Percentiles rank a stretch among this genome's conserved stretches.
Evolutionary conservation across 1,140 invertebrate genomes (phyloP).

Genomic region (Mizuhopecten yessoensis): DNA sequence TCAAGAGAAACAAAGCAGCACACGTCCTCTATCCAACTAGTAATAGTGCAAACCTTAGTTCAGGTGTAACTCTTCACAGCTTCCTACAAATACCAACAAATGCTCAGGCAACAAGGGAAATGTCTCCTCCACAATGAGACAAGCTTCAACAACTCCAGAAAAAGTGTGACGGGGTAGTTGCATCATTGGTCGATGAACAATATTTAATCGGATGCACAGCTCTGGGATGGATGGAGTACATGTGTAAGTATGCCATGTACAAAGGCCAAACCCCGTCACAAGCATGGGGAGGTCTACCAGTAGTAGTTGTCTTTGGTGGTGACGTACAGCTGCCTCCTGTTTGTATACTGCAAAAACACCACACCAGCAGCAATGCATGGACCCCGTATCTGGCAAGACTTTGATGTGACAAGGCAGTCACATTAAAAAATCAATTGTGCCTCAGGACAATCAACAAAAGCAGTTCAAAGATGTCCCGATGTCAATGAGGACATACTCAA

Average conservation of each 20-base stretch:
- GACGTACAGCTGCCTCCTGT: conserved; percentile 66
- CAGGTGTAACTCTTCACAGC: conserved; percentile 48
- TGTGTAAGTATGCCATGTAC: conserved; percentile 37
- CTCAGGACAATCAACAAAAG: conserved; percentile 42
- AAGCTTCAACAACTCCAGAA: neutral
- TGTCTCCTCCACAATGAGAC: neutral
- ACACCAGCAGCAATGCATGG: conserved; percentile 57
- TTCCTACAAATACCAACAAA: conserved; percentile 62
- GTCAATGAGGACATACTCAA: conserved; percentile 49
- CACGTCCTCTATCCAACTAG: conserved; percentile 51
- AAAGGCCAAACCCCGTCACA: conserved; percentile 14
- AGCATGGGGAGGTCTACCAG: conserved; percentile 57
- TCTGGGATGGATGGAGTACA: too few relatives aligned
- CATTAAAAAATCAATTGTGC: neutral
- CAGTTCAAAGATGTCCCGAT: conserved; percentile 44
- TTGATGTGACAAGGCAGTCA: conserved; percentile 54
- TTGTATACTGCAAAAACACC: conserved; percentile 43
- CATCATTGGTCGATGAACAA: conserved; percentile 42
- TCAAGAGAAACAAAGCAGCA: conserved; percentile 56
- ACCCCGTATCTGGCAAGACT: conserved; percentile 55
- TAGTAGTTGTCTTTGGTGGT: conserved; percentile 67
- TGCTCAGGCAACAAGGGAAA: neutral
- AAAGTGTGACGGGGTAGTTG: conserved; percentile 13
- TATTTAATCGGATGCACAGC: conserved; percentile 41
- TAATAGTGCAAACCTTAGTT: neutral